Percentiles rank a stretch among this genome's conserved stretches.
phyloP scores from a whole-genome alignment of 1,140 invertebrate genomes.

The Diprion similis region DNA sequence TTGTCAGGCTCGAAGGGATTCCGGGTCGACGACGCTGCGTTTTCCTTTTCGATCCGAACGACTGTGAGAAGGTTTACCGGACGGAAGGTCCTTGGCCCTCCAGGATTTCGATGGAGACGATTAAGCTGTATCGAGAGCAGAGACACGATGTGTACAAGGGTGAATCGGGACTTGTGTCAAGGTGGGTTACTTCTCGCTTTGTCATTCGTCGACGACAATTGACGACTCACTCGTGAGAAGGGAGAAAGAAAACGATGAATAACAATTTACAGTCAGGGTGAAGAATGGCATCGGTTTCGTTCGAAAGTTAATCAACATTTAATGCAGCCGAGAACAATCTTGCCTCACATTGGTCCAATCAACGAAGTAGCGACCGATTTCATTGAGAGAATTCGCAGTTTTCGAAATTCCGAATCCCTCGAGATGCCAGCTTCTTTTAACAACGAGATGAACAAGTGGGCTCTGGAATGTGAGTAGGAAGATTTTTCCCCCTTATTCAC shows the following conservation, averaged over 20 bases:
- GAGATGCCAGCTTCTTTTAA: slow-evolving; percentile 66
- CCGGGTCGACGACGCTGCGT: not conserved
- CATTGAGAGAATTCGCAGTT: slow-evolving; percentile 61
- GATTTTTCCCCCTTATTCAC: not conserved
- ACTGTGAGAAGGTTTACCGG: slow-evolving; percentile 22
- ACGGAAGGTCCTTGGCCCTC: slow-evolving; percentile 21
- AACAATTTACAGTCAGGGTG: slow-evolving; percentile 56
- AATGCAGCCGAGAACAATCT: slow-evolving; percentile 63
- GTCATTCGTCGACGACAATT: too few species aligned
- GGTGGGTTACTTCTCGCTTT: not conserved
- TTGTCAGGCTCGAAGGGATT: slow-evolving; percentile 13
- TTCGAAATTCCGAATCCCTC: slow-evolving; percentile 59
- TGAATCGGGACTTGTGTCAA: slow-evolving; percentile 5
- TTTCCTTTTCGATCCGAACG: slow-evolving; percentile 14
- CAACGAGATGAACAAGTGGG: slow-evolving; percentile 72
- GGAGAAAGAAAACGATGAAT: too few species aligned
- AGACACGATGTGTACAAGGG: slow-evolving; percentile 7
- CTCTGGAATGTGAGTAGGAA: slow-evolving; percentile 68
- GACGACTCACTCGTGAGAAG: too few species aligned
- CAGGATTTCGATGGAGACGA: slow-evolving; percentile 1
- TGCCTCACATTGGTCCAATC: slow-evolving; percentile 60
- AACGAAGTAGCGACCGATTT: slow-evolving; percentile 60
- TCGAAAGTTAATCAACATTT: slow-evolving; percentile 63
- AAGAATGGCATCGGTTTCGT: slow-evolving; percentile 63
- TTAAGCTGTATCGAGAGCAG: slow-evolving; percentile 15